Base-by-base conservation (phyloP, 2,888 invertebrate genomes). In the Heliconius charithonia region DNA sequence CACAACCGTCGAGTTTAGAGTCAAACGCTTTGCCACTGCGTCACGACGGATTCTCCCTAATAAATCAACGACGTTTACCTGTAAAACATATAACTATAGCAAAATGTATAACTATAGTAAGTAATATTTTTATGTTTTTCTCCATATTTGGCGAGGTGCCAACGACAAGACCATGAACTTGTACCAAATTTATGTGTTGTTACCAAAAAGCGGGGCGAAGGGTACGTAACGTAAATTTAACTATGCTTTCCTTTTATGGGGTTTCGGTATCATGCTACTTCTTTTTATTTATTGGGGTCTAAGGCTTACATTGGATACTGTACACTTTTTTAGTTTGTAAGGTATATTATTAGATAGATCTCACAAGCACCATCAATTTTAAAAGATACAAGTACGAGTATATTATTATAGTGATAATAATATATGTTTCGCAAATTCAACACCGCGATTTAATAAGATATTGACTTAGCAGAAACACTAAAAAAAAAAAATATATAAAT, bases 101-200 rank as follows among this genome's bases (percentile, higher is more conserved):
- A 63, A 27, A 51, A 51, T 51, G 19, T 51, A 19, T 51, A 19
- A 7, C 51, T 19, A 51, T n/a, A 59, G 59, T 25, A 45, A 45
- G 41, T 45, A 27, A 25, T 71, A 29, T 73, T 59, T 37, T 74
- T 41, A 63, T 62, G 12, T 73, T 32, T 77, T 27, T 73, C 27
- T 77, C 59, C 70, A 66, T 77, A 66, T 66, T 63, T 79, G 79
- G 79, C 79, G 29, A 51, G 7, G 13, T 51, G 81, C 81, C 81
- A 77, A 41, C 32, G 67, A 3, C 25, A 72, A 80, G 80, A 69
- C 79, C 76, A 27, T 79, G 80, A 80, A 76, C 79, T 80, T 80
- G 80, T 27, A 29, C 41, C 63, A 75, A 73, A 79, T 80, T 80
- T 79, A 80, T 75, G 71, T 75, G 79, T 79, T 77, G 76, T 80